These are phyloP conservation scores for Neogale vison DNA, from an alignment of 2,113 vertebrate species.

Conservation along the genomic window DNA sequence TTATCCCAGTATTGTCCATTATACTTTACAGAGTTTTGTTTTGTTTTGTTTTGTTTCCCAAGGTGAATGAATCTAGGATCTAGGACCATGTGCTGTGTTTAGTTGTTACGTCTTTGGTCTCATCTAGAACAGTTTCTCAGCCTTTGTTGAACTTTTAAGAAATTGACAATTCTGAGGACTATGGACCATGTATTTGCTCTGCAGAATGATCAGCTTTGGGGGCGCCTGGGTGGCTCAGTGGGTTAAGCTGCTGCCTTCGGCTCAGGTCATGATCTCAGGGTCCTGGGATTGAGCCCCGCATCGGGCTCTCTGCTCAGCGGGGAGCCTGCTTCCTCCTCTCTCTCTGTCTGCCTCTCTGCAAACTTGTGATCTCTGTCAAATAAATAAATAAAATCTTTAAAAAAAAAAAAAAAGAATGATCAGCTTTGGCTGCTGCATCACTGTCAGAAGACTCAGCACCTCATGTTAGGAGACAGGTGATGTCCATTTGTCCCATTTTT, in stretches of 20 bases:
- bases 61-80: not conserved
- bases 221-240: too few relatives aligned
- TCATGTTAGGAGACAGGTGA: not conserved
- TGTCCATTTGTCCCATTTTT: not conserved
- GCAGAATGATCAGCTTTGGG: not conserved
- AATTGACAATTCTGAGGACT: not conserved
- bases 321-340: too few relatives aligned
- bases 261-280: too few relatives aligned
- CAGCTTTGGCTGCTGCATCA: not conserved
- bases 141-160: not conserved
- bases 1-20: not conserved
- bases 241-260: too few relatives aligned
- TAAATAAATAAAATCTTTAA: too few relatives aligned
- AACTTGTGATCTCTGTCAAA: too few relatives aligned
- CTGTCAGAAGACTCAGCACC: not conserved
- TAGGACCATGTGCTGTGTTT: not conserved
- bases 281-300: too few relatives aligned
- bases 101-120: not conserved
- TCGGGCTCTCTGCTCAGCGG: too few relatives aligned
- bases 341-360: too few relatives aligned
- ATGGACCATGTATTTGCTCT: not conserved
- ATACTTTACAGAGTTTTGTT: not conserved
- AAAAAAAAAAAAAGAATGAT: too few relatives aligned
- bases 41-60: not conserved
- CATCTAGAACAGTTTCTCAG: not conserved